A percentile compares a stretch with the other conserved stretches of the same genome.
These are phyloP conservation scores for Fukomys damarensis DNA, from an alignment of 2,113 vertebrate genomes.

Conservation along the genomic window DNA sequence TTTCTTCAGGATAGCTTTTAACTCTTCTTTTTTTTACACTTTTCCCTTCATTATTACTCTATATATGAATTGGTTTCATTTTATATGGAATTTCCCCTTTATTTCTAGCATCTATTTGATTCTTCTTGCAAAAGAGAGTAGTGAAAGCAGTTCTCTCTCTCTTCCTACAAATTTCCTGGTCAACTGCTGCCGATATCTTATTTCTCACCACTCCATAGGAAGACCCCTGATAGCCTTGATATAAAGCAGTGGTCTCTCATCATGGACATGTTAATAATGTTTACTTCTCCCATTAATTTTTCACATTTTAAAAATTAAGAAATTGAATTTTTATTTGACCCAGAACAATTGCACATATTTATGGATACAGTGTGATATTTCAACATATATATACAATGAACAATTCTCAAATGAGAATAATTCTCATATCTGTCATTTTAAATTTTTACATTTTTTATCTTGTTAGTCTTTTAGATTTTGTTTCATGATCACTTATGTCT, in stretches of 20 bases:
- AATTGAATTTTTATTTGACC: background rate
- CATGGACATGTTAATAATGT: background rate
- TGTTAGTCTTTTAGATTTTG: background rate
- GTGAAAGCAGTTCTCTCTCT: background rate
- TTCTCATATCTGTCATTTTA: background rate
- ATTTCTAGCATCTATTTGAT: background rate
- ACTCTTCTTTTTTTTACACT: background rate
- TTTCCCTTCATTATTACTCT: background rate
- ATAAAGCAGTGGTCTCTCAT: background rate
- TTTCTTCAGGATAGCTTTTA: background rate
- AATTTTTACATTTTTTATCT: background rate
- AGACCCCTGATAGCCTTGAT: background rate
- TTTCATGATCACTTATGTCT: background rate
- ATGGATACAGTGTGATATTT: background rate
- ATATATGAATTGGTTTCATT: background rate
- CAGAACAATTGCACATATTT: background rate
- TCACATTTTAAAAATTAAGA: background rate
- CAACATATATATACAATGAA: background rate
- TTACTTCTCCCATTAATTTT: background rate
- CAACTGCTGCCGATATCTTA: fast-evolving
- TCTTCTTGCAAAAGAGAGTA: background rate
- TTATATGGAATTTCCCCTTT: background rate
- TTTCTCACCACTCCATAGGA: background rate
- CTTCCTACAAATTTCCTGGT: background rate
- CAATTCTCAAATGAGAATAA: background rate